Conservation (phyloP, 2,113 vertebrate species). For the Aspiorhynchus laticeps region DNA sequence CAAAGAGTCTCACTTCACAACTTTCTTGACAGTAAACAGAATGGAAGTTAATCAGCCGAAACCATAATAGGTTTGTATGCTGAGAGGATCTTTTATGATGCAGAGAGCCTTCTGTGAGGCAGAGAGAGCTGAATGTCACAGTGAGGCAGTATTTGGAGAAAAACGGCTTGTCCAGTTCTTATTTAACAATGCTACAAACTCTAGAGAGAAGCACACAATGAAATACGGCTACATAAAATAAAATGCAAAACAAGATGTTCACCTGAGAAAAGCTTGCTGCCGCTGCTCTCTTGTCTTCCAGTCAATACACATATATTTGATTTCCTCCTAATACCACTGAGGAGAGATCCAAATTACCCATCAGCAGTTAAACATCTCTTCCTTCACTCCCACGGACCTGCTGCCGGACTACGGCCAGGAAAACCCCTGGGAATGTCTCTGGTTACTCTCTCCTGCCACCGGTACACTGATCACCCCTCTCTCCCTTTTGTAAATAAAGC, state of each 20-base stretch:
- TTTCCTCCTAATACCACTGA: background rate
- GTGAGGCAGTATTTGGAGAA: background rate
- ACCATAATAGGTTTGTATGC: background rate
- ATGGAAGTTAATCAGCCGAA: conserved; percentile 15
- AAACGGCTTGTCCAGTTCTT: background rate
- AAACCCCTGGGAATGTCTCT: conserved; percentile 48
- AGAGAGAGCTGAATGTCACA: conserved; percentile 25
- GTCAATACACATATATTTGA: conserved; percentile 7
- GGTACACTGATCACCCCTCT: conserved; percentile 47
- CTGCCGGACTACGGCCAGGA: conserved; percentile 15
- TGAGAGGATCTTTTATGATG: conserved; percentile 34
- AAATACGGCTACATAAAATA: background rate
- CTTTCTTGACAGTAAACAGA: conserved; percentile 38
- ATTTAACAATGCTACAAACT: background rate
- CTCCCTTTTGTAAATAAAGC: conserved; percentile 48
- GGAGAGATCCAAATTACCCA: conserved; percentile 7
- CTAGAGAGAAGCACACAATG: background rate
- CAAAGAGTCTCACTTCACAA: conserved; percentile 52
- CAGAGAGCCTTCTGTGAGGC: conserved; percentile 1
- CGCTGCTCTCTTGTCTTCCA: conserved; percentile 1
- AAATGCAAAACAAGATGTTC: conserved; percentile 19
- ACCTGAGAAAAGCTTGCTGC: conserved; percentile 10
- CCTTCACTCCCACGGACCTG: conserved; percentile 50
- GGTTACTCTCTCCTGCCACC: conserved; percentile 44
- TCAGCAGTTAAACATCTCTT: conserved; percentile 26